Evolutionary conservation across 2,888 invertebrate species (phyloP), one percentile per base, ranked within the genome.

Genomic region (Dryocosmus kuriphilus): DNA sequence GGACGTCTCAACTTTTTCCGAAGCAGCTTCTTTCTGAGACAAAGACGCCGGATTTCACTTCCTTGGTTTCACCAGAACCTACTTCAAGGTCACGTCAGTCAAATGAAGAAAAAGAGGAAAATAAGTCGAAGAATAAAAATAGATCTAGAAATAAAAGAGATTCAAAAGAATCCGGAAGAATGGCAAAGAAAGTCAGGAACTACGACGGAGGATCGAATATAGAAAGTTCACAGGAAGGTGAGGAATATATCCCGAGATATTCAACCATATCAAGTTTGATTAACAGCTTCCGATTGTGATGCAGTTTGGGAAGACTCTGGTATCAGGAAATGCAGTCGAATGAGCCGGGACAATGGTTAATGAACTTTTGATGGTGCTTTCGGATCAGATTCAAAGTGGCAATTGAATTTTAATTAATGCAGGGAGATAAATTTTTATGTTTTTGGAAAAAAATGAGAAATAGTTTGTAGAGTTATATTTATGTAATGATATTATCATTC

Each of bases 281-380:
- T 71, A 30, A 71, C 51, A 71, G 51, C 41, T 30, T 30, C 71
- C 71, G 51, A 71, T 71, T 46, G n/a, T 30, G 6, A 71, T n/a
- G 51, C 30, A 30, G 27, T 46, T 51, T 71, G 4, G 71, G n/a
- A 71, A 71, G n/a, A 71, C n/a, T 71, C 51, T 30, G 19, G 19
- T 51, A n/a, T n/a, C 27, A 71, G 51, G n/a, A 67, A 67, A 51
- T 67, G 14, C 19, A 46, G 14, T 27, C 67, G 41, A 67, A 67
- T 67, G 46, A 67, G 30, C 27, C 8, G 30, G 30, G 67, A 67
- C 27, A 67, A 19, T 67, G 67, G 46, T 67, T 46, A 9, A 46
- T 67, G 9, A 16, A 67, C 19, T 11, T 41, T 11, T 67, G n/a
- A 46, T 41, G 16, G 65, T 24, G 19, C 14, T 24, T 27, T 22